phyloP scores from a whole-genome alignment of 2,888 invertebrate genomes.

The Microplitis deprimator region DNA sequence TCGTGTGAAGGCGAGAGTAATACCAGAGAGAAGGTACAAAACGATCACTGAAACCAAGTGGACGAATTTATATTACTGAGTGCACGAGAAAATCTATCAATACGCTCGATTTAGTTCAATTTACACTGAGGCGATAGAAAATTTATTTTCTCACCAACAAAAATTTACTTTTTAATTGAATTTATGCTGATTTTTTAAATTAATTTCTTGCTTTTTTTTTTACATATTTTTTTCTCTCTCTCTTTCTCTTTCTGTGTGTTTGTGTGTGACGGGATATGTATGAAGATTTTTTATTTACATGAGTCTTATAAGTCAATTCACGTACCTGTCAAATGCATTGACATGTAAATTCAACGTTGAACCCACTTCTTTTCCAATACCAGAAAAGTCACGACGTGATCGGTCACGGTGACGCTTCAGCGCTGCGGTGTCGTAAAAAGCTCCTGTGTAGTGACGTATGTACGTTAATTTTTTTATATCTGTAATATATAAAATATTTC shows the following conservation, averaged over 20 bases:
- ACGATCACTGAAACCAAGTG: background rate
- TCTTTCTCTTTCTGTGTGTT: background rate
- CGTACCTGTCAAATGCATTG: constrained; percentile 60
- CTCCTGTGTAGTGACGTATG: constrained; percentile 56
- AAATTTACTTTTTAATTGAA: background rate
- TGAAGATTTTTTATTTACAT: constrained; percentile 7
- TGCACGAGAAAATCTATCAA: constrained; percentile 9
- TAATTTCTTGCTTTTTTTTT: background rate
- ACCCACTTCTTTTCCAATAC: constrained; percentile 49
- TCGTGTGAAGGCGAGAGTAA: background rate
- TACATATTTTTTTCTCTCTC: background rate
- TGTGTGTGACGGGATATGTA: background rate
- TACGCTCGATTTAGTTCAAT: constrained; percentile 15
- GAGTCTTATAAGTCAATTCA: constrained; percentile 25
- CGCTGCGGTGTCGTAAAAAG: constrained; percentile 57
- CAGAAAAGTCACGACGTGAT: constrained; percentile 55
- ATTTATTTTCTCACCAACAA: background rate
- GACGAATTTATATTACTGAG: background rate
- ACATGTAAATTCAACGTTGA: constrained; percentile 57
- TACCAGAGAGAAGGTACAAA: background rate
- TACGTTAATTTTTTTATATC: constrained; percentile 58
- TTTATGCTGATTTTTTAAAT: constrained; percentile 10
- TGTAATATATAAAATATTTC: constrained; percentile 46
- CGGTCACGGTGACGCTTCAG: constrained; percentile 57
- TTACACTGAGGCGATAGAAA: background rate